Percentiles rank a stretch among this genome's conserved stretches.
Evolutionary conservation across 2,797 vertebrate genomes (phyloP).

Genomic region (Pangasius larnaudii): DNA sequence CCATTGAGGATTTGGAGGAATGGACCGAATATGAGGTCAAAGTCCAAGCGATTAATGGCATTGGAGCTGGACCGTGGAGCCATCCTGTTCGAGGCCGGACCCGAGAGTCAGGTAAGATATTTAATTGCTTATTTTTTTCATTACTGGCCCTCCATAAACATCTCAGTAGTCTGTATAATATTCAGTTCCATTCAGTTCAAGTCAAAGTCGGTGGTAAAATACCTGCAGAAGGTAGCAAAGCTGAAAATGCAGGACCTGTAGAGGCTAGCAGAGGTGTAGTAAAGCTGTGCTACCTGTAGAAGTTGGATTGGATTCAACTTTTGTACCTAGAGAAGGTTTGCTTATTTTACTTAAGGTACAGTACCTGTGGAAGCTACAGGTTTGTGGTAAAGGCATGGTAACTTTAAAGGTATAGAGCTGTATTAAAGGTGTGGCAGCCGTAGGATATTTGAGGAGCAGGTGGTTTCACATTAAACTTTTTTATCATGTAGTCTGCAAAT

Average conservation of each 20-base stretch:
- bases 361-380: neutral
- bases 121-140: neutral
- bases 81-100: slow-evolving; percentile 83
- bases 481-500: neutral
- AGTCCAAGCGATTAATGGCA: slow-evolving; percentile 92
- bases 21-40: slow-evolving; percentile 94
- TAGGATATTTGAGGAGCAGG: neutral
- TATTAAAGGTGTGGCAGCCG: neutral
- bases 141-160: neutral
- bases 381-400: too few relatives aligned
- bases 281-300: too few relatives aligned
- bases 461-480: too few relatives aligned
- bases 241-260: neutral
- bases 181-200: neutral
- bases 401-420: too few relatives aligned
- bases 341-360: neutral
- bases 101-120: slow-evolving; percentile 88
- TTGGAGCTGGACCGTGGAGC: slow-evolving; percentile 93
- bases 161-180: neutral
- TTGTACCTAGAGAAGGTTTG: neutral
- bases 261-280: neutral
- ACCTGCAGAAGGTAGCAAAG: neutral
- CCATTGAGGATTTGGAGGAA: slow-evolving; percentile 96
- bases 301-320: neutral
- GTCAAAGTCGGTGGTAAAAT: neutral